Conservation (phyloP, 2,888 invertebrate genomes). For the Xiphydria camelus region DNA sequence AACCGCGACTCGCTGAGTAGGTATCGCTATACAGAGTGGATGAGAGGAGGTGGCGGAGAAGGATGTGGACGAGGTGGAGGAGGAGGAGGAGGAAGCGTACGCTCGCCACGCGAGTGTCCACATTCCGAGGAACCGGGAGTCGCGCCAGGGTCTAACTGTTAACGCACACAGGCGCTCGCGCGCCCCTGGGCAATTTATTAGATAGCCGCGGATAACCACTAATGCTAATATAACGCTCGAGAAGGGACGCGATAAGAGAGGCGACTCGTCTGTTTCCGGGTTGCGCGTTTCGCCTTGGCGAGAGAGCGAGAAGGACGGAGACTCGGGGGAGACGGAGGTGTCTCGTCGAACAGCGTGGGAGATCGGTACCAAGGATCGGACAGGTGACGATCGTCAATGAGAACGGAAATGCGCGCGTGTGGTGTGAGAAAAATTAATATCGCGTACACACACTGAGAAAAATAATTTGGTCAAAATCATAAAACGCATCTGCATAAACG, state of each 20-base stretch:
- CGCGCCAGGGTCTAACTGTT: conserved; percentile 42
- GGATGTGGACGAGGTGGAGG: not conserved
- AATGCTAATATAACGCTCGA: conserved; percentile 48
- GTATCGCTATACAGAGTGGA: no score
- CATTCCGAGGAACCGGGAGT: conserved; percentile 6
- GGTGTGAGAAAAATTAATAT: no score
- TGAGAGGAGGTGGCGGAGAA: not conserved
- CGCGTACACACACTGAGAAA: no score
- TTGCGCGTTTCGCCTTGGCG: no score
- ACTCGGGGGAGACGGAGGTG: no score
- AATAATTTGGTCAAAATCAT: no score
- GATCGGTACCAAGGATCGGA: no score
- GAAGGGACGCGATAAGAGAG: conserved; percentile 20
- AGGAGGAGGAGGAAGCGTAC: not conserved
- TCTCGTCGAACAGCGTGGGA: conserved; percentile 13
- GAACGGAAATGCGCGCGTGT: no score
- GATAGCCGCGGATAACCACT: conserved; percentile 51
- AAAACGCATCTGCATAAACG: no score
- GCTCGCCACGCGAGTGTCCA: conserved; percentile 5
- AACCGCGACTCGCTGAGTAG: no score
- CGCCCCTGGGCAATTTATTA: conserved; percentile 52
- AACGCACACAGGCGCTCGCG: conserved; percentile 46
- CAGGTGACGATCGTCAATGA: no score
- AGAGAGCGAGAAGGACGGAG: no score
- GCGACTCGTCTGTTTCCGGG: conserved; percentile 20